Evolutionary conservation across 2,113 vertebrate species (phyloP).

Genomic region (Beaufortia kweichowensis): DNA sequence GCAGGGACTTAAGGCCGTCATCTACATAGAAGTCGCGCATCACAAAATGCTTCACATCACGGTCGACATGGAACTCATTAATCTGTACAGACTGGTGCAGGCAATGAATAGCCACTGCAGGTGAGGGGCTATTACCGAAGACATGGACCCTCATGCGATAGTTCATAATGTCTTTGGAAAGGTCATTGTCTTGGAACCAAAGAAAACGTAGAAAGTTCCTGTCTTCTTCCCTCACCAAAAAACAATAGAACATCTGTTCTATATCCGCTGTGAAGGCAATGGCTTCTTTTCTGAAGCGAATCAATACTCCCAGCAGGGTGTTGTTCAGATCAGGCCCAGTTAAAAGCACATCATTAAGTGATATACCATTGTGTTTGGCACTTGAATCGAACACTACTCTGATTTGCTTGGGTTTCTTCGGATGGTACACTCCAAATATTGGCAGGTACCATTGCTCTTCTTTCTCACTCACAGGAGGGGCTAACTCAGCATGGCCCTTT

Average conservation of each 20-base stretch:
- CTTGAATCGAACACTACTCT: slow-evolving; percentile 1
- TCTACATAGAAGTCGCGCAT: slow-evolving; percentile 22
- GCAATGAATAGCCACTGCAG: slow-evolving; percentile 24
- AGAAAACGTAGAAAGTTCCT: slow-evolving; percentile 32
- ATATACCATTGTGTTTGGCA: not conserved
- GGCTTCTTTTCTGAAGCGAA: slow-evolving; percentile 7
- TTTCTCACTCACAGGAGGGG: not conserved
- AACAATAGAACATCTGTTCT: slow-evolving; percentile 53
- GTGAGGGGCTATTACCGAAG: not conserved
- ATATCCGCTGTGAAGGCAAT: slow-evolving; percentile 39
- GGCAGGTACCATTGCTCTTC: slow-evolving; percentile 7
- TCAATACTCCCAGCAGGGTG: slow-evolving; percentile 26
- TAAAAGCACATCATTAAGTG: slow-evolving; percentile 19
- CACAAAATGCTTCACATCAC: slow-evolving; percentile 8
- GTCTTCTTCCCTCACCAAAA: slow-evolving; percentile 6
- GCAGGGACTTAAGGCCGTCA: slow-evolving; percentile 39
- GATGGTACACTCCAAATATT: not conserved
- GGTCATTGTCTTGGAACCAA: slow-evolving; percentile 45
- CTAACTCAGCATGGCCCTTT: not conserved
- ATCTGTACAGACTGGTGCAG: not conserved
- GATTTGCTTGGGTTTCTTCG: not conserved
- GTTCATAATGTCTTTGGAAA: slow-evolving; percentile 26
- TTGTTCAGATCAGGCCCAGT: slow-evolving; percentile 44
- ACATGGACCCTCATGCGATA: slow-evolving; percentile 49
- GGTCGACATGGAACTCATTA: not conserved